Base-by-base conservation (phyloP, 2,113 vertebrate species). In the Crotalus helleri region DNA sequence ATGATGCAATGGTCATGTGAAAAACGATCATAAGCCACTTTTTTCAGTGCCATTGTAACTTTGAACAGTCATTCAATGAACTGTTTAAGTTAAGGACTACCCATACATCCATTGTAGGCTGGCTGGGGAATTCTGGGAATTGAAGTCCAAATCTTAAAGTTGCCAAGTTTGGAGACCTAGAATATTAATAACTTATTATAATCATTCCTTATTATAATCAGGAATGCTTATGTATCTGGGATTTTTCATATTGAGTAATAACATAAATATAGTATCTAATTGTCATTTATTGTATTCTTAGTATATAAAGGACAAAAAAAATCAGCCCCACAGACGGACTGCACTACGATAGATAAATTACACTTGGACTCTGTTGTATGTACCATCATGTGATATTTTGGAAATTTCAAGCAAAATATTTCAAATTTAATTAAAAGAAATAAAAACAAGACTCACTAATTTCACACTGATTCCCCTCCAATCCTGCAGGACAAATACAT, bases 381-480 rank as follows among this genome's bases (percentile, higher is more conserved):
- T 44, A 92, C 5, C 86, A 5, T 86, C 23, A 51, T 55, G 13
- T 90, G 23, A 17, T 29, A 46, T 39, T 92, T 92, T n/a, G 81
- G 59, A 54, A 81, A 69, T 55, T 10, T 74, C 39, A 90, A 90
- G 57, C 0, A n/a, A n/a, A 93, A 93, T 90, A 92, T 91, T 33
- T 55, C 0, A 69, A 44, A 46, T 0, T 0, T 61, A 90, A 93
- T 86, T 10, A 2, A n/a, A 87, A 46, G 1, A 53, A 53, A 53
- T 26, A 15, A 53, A 58, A 49, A 61, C 91, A 85, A 58, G 95
- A 98, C 98, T 98, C 94, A 99, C 98, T 98, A 86, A 97, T 98
- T 96, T 99, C 98, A 96, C 98, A 99, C 1, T 97, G 98, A 85
- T 97, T 97, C 89, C 98, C 98, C 92, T 98, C 98, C 57, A 98